A percentile compares a stretch with the other conserved stretches of the same genome.
Evolutionary conservation across 2,113 vertebrate species (phyloP).

Genomic region (Lophochroa leadbeateri): DNA sequence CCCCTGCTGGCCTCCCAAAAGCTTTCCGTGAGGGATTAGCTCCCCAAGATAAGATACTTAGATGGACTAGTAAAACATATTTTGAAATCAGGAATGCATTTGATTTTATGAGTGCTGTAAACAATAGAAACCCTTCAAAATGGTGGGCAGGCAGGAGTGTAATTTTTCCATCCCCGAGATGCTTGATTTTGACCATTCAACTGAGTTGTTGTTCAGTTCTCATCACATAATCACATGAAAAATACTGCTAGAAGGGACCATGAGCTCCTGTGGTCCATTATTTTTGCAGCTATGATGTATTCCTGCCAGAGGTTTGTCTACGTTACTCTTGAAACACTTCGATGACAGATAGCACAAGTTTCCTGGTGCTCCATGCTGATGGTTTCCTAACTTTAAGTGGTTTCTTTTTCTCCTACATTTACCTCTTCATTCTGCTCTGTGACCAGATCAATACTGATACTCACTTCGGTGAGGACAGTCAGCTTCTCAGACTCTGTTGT

Average conservation of each 20-base stretch:
- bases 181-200: not conserved
- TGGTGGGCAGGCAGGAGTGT: not conserved
- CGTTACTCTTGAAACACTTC: not conserved
- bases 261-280: not conserved
- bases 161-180: not conserved
- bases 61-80: not conserved
- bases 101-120: not conserved
- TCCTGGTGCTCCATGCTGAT: not conserved
- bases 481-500: slow-evolving; percentile 9
- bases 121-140: not conserved
- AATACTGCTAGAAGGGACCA: not conserved
- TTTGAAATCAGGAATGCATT: not conserved
- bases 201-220: not conserved
- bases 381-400: not conserved
- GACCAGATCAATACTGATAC: not conserved
- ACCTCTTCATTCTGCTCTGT: not conserved
- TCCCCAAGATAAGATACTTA: not conserved
- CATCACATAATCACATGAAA: not conserved
- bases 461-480: slow-evolving; percentile 68
- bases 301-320: not conserved
- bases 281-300: not conserved
- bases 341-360: not conserved
- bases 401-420: not conserved
- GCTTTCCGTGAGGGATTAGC: not conserved
- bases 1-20: not conserved